Base-by-base conservation (phyloP, 2,113 vertebrate species). In the Callionymus lyra region DNA sequence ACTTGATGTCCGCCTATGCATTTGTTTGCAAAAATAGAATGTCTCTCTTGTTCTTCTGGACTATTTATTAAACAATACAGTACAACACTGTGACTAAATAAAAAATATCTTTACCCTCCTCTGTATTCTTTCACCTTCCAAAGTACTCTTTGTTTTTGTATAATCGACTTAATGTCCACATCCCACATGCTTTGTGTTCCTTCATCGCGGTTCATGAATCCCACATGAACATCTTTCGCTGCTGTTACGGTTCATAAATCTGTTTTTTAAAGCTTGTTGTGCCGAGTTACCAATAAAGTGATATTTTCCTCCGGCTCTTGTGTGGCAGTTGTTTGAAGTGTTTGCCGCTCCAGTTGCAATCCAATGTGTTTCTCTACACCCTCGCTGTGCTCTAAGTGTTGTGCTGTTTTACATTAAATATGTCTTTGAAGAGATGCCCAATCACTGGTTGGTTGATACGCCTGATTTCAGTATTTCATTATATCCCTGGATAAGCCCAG, bases 351-450 rank as follows among this genome's bases (percentile, higher is more conserved):
- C 32, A 44, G 35, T 58, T 63, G 49, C 47, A 15, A 51, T 74
- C 48, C 54, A 40, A 42, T 50, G 21, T 27, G 4, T 27, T 27
- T 27, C 21, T 27, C 21, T 27, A 27, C 21, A 4, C 21, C 21
- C 21, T 27, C 21, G 9, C 45, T 18, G 44, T 19, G 48, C 55
- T 79, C 63, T 61, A 61, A 65, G 65, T 52, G 58, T 36, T 60
- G 6, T 16, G 42, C 45, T 42, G 48, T 51, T 59, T 63, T 45
- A 58, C 47, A 75, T 77, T 55, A 73, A 49, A 65, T 56, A 37
- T 17, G 61, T 60, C 59, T 77, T 72, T 75, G 64, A 69, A 71
- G 53, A 63, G 41, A 43, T 2, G 47, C 41, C 58, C 54, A 59
- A 43, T 55, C 38, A 38, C 43, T 47, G 54, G 53, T 51, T 35